phyloP scores from a whole-genome alignment of 2,797 vertebrate species.

The Pseudomugil gertrudae region DNA sequence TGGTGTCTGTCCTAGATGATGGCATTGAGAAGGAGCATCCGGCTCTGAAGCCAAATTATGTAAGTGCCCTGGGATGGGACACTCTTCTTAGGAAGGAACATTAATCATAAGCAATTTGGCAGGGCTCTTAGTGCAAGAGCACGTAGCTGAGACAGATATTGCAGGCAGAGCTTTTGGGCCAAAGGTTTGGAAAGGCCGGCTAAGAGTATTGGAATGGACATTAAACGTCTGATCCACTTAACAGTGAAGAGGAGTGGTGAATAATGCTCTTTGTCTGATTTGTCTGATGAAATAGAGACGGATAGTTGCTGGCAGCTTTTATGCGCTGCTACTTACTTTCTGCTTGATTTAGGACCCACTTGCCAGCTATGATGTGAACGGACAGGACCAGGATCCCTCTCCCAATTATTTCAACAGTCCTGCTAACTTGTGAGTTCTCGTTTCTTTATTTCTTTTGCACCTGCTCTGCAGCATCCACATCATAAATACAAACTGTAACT shows the following conservation, averaged over 20 bases:
- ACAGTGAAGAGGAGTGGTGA: slow-evolving; percentile 58
- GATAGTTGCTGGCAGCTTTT: slow-evolving; percentile 59
- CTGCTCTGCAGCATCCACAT: slow-evolving; percentile 23
- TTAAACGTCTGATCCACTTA: slow-evolving; percentile 74
- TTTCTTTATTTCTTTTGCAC: slow-evolving; percentile 26
- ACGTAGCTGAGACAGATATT: slow-evolving; percentile 64
- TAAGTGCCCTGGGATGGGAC: slow-evolving; percentile 79
- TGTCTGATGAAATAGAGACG: slow-evolving; percentile 62
- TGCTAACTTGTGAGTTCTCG: slow-evolving; percentile 89
- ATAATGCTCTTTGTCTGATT: slow-evolving; percentile 69
- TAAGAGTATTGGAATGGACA: slow-evolving; percentile 67
- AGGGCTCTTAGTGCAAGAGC: slow-evolving; percentile 59
- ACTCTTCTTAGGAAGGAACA: slow-evolving; percentile 53
- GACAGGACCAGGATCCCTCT: slow-evolving; percentile 90
- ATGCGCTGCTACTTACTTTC: slow-evolving; percentile 52
- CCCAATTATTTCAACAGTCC: slow-evolving; percentile 87
- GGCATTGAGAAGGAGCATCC: slow-evolving; percentile 93
- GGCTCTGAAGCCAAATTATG: slow-evolving; percentile 94
- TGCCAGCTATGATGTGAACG: slow-evolving; percentile 93
- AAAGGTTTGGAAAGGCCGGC: slow-evolving; percentile 65
- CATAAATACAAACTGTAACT: slow-evolving; percentile 40
- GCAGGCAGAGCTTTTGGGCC: slow-evolving; percentile 62
- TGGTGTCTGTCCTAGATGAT: slow-evolving; percentile 94
- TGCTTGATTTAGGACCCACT: slow-evolving; percentile 86
- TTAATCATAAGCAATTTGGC: slow-evolving; percentile 76